Evolutionary conservation across 2,888 invertebrate species (phyloP).

Genomic region (Bedellia somnulentella): DNA sequence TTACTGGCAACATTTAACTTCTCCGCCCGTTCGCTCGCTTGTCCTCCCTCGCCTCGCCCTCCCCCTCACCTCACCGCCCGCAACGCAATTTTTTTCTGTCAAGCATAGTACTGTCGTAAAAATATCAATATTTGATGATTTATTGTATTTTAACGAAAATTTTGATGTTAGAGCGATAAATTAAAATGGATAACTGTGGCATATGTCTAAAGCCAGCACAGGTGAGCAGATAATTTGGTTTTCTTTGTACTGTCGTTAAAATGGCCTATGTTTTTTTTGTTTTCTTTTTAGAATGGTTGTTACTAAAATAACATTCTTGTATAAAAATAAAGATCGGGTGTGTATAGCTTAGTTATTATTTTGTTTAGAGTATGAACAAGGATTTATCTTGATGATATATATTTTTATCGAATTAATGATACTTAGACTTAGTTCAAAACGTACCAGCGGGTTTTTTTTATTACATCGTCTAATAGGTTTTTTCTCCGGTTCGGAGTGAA

Average conservation of each 20-base stretch:
- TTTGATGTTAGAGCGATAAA: constrained; percentile 15
- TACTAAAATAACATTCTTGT: constrained; percentile 40
- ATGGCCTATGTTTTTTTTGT: constrained; percentile 36
- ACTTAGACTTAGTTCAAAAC: constrained; percentile 52
- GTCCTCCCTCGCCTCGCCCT: constrained; percentile 18
- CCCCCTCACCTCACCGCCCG: constrained; percentile 31
- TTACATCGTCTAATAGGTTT: constrained; percentile 16
- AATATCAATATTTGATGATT: constrained; percentile 32
- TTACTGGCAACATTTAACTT: too few species aligned
- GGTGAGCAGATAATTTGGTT: constrained; percentile 34
- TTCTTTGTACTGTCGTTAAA: constrained; percentile 10
- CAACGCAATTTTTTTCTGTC: constrained; percentile 27
- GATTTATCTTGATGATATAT: too few species aligned
- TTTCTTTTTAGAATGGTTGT: constrained; percentile 44
- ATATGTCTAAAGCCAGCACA: constrained; percentile 45
- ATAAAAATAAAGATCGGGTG: too few species aligned
- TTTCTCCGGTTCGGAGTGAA: constrained; percentile 24
- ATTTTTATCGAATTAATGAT: too few species aligned
- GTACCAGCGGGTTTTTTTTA: constrained; percentile 56
- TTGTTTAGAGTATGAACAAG: too few species aligned
- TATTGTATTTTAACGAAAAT: constrained; percentile 24
- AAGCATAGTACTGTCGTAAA: constrained; percentile 19
- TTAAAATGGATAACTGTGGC: constrained; percentile 51
- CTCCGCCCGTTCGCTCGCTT: too few species aligned
- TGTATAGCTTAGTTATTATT: too few species aligned